Evolutionary conservation across 1,140 invertebrate species (phyloP).

Genomic region (Ips typographus): DNA sequence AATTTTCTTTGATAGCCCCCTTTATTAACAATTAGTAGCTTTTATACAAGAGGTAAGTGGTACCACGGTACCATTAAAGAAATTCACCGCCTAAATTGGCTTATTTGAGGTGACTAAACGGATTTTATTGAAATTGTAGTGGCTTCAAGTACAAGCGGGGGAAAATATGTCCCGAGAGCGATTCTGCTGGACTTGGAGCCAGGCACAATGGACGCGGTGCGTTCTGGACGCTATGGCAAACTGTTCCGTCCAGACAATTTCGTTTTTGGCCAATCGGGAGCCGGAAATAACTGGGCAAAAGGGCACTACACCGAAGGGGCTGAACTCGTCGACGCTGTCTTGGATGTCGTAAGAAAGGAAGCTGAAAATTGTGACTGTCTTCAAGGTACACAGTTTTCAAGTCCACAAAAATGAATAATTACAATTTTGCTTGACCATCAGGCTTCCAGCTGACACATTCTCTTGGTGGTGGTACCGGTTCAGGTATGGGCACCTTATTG

Average conservation of each 20-base stretch:
- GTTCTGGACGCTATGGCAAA: constrained; percentile 82
- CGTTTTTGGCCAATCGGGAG: constrained; percentile 76
- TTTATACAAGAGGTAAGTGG: too few species aligned
- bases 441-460: constrained; percentile 84
- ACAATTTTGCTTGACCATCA: constrained; percentile 6
- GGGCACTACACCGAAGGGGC: constrained; percentile 89
- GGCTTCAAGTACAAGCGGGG: constrained; percentile 33
- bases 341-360: constrained; percentile 80
- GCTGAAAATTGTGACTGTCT: constrained; percentile 71
- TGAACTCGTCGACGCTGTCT: constrained; percentile 71
- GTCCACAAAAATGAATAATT: neutral
- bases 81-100: too few species aligned
- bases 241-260: constrained; percentile 87
- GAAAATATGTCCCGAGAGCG: constrained; percentile 91
- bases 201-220: constrained; percentile 92
- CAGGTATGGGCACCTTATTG: constrained; percentile 83
- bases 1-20: too few species aligned
- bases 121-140: constrained; percentile 16
- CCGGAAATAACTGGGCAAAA: constrained; percentile 89
- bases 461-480: constrained; percentile 84
- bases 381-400: constrained; percentile 54
- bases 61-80: too few species aligned
- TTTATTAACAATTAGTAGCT: too few species aligned
- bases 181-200: constrained; percentile 91
- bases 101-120: too few species aligned